phyloP scores from a whole-genome alignment of 2,797 vertebrate genomes.

The Lerista edwardsae region DNA sequence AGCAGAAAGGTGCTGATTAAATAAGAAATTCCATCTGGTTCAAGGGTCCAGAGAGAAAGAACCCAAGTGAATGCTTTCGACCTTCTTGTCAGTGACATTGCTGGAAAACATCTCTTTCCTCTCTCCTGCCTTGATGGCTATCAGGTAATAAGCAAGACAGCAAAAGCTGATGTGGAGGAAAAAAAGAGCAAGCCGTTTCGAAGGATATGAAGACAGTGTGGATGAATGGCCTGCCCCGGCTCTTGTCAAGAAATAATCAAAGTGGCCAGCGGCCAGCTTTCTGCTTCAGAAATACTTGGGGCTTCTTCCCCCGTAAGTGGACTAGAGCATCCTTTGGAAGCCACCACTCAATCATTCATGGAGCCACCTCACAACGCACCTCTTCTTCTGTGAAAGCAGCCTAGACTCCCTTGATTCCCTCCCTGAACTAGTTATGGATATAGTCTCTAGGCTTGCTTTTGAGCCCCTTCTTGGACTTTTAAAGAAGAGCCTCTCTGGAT shows the following conservation, averaged over 20 bases:
- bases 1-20: constrained; percentile 11
- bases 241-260: not conserved
- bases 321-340: too few species aligned
- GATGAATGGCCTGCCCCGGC: not conserved
- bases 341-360: too few species aligned
- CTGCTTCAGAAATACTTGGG: too few species aligned
- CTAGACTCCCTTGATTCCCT: too few species aligned
- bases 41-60: not conserved
- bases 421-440: too few species aligned
- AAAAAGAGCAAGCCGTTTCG: not conserved
- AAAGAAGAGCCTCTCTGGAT: too few species aligned
- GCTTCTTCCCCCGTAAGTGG: too few species aligned
- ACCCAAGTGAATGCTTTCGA: not conserved
- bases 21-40: constrained; percentile 19
- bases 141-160: not conserved
- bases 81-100: not conserved
- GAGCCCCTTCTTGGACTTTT: too few species aligned
- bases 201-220: not conserved
- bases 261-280: too few species aligned
- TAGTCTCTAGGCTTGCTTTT: too few species aligned
- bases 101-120: not conserved
- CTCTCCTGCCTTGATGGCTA: not conserved
- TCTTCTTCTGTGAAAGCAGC: too few species aligned
- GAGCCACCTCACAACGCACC: too few species aligned
- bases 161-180: not conserved